These are phyloP conservation scores for Drosophila pruinosa DNA, from an alignment of 1,140 invertebrate genomes.

Conservation along the genomic window DNA sequence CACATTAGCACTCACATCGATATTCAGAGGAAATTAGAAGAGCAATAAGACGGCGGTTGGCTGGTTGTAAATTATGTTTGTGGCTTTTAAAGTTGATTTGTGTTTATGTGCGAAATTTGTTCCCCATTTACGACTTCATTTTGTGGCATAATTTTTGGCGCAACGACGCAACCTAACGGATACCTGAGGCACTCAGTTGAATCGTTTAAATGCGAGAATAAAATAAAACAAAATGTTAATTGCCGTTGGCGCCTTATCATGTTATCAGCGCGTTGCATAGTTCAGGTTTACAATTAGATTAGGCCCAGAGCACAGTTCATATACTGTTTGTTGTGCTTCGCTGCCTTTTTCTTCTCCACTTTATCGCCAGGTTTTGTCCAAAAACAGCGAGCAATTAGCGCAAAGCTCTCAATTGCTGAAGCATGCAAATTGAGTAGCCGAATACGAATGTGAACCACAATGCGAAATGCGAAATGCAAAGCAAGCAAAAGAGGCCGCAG, in stretches of 20 bases:
- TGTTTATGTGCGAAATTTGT: slow-evolving; percentile 26
- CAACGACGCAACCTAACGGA: neutral
- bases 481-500: slow-evolving; percentile 3
- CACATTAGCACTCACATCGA: neutral
- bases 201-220: neutral
- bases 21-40: slow-evolving; percentile 34
- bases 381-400: slow-evolving; percentile 56
- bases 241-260: slow-evolving; percentile 30
- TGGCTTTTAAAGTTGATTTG: slow-evolving; percentile 42
- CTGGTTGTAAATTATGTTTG: slow-evolving; percentile 37
- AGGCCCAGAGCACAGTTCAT: neutral
- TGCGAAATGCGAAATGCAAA: slow-evolving; percentile 24
- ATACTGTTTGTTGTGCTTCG: neutral
- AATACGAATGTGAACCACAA: slow-evolving; percentile 16
- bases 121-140: slow-evolving; percentile 10
- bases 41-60: slow-evolving; percentile 18
- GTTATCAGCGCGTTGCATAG: slow-evolving; percentile 47
- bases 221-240: slow-evolving; percentile 26
- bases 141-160: slow-evolving; percentile 52
- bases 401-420: slow-evolving; percentile 46
- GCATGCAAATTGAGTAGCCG: slow-evolving; percentile 41
- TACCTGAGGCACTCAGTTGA: neutral
- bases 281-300: slow-evolving; percentile 49
- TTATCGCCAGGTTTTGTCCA: slow-evolving; percentile 33
- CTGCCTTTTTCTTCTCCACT: neutral